Evolutionary conservation across 2,888 invertebrate species (phyloP).

Genomic region (Prosopocoilus inquinatus): DNA sequence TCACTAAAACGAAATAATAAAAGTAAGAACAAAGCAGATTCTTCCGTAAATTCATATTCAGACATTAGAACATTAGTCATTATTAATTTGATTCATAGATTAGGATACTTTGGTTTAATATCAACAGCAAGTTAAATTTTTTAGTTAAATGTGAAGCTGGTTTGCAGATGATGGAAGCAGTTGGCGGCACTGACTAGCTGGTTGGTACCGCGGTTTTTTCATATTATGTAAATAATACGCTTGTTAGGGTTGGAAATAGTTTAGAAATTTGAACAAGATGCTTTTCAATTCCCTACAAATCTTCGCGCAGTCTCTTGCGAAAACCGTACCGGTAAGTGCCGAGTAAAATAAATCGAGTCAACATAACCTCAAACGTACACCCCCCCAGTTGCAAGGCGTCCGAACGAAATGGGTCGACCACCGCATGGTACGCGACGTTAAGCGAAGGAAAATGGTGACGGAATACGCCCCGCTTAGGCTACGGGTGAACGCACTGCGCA

Average conservation of each 20-base stretch:
- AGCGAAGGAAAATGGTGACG: conserved; percentile 71
- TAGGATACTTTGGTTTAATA: too few relatives aligned
- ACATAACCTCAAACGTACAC: conserved; percentile 11
- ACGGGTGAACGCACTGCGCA: conserved; percentile 78
- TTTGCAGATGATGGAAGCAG: too few relatives aligned
- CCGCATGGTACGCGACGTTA: conserved; percentile 84
- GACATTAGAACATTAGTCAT: too few relatives aligned
- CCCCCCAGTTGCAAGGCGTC: conserved; percentile 65
- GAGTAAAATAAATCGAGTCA: not conserved
- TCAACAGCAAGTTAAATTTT: too few relatives aligned
- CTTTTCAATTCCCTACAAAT: not conserved
- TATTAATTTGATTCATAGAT: too few relatives aligned
- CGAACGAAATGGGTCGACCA: conserved; percentile 78
- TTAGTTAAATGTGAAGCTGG: too few relatives aligned
- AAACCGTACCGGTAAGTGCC: not conserved
- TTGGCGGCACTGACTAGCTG: too few relatives aligned
- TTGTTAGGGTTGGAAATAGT: not conserved
- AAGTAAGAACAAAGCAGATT: too few relatives aligned
- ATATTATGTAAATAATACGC: too few relatives aligned
- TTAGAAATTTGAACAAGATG: not conserved
- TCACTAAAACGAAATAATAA: too few relatives aligned
- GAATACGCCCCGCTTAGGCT: conserved; percentile 75
- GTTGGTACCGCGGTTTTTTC: too few relatives aligned
- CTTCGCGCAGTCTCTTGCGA: not conserved
- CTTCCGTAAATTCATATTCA: too few relatives aligned